Percentiles rank a stretch among this genome's conserved stretches.
phyloP scores from a whole-genome alignment of 23 tunicate species.

The Trididemnum nubilum region DNA sequence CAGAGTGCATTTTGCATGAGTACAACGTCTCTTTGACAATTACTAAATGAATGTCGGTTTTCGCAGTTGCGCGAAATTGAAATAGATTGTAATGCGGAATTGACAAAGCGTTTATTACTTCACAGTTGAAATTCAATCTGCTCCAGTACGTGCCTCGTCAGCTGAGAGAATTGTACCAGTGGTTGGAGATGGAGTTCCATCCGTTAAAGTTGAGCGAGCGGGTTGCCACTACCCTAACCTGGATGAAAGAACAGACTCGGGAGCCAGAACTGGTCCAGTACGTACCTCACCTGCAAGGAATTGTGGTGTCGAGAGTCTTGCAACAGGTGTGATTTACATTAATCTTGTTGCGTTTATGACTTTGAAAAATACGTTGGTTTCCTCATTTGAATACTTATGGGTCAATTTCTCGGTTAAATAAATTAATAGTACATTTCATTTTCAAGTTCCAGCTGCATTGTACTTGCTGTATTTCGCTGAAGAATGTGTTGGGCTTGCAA shows the following conservation, averaged over 20 bases:
- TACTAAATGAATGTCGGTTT: too few relatives aligned
- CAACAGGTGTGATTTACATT: slow-evolving; percentile 80
- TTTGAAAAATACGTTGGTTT: too few relatives aligned
- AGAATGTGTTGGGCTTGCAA: too few relatives aligned
- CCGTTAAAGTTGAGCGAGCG: slow-evolving; percentile 71
- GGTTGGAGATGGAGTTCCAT: slow-evolving; percentile 89
- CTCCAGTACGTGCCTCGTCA: slow-evolving; percentile 85
- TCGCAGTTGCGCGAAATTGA: too few relatives aligned
- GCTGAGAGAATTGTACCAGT: slow-evolving; percentile 80
- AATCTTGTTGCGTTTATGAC: too few relatives aligned
- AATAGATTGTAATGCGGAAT: not conserved
- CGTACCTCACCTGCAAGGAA: slow-evolving; percentile 61
- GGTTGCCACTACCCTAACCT: slow-evolving; percentile 50
- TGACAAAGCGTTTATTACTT: not conserved
- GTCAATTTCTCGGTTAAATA: too few relatives aligned
- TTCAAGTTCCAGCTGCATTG: too few relatives aligned
- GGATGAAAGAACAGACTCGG: slow-evolving; percentile 91
- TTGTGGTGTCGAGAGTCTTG: slow-evolving; percentile 72
- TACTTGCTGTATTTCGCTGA: too few relatives aligned
- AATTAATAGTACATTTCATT: too few relatives aligned
- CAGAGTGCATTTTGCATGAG: too few relatives aligned
- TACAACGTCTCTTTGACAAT: too few relatives aligned
- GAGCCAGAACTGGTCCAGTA: slow-evolving; percentile 90
- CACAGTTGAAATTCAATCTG: slow-evolving; percentile 72
- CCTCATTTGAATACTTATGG: too few relatives aligned